Percentiles rank a stretch among this genome's conserved stretches.
phyloP scores from a whole-genome alignment of 2,113 vertebrate genomes.

The Pardalotus punctatus region DNA sequence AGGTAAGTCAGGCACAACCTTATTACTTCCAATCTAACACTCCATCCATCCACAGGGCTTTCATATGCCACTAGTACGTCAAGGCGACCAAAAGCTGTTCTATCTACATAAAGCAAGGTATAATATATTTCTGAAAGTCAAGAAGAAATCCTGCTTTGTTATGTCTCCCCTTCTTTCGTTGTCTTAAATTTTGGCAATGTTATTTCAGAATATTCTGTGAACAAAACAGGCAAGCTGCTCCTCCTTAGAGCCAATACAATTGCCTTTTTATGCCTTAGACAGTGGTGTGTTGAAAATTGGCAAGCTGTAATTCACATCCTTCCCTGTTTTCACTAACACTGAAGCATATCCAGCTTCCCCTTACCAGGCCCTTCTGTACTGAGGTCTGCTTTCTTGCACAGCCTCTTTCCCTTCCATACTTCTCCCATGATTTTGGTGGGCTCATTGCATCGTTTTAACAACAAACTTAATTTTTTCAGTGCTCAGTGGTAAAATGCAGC shows the following conservation, averaged over 20 bases:
- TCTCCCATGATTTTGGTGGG: not conserved
- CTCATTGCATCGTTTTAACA: accelerated
- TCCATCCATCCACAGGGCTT: constrained; percentile 63
- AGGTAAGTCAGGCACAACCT: constrained; percentile 73
- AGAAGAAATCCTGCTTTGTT: not conserved
- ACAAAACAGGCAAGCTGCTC: constrained; percentile 19
- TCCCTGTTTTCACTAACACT: not conserved
- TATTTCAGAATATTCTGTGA: constrained; percentile 41
- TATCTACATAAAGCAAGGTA: constrained; percentile 17
- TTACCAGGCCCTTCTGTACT: not conserved
- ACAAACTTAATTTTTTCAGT: not conserved
- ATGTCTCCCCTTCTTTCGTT: not conserved
- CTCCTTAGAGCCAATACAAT: constrained; percentile 34
- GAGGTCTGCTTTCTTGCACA: not conserved
- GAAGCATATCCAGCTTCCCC: not conserved
- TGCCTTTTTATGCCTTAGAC: constrained; percentile 24
- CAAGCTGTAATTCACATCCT: constrained; percentile 28
- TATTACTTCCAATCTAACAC: constrained; percentile 71
- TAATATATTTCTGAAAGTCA: constrained; percentile 28
- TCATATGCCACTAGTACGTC: constrained; percentile 30
- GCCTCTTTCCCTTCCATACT: not conserved
- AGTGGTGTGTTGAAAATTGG: not conserved
- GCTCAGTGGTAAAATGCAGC: not conserved
- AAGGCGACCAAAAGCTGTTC: constrained; percentile 19
- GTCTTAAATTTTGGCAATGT: constrained; percentile 4